Evolutionary conservation across 2,888 invertebrate genomes (phyloP).

Genomic region (Cataglyphis cursor): DNA sequence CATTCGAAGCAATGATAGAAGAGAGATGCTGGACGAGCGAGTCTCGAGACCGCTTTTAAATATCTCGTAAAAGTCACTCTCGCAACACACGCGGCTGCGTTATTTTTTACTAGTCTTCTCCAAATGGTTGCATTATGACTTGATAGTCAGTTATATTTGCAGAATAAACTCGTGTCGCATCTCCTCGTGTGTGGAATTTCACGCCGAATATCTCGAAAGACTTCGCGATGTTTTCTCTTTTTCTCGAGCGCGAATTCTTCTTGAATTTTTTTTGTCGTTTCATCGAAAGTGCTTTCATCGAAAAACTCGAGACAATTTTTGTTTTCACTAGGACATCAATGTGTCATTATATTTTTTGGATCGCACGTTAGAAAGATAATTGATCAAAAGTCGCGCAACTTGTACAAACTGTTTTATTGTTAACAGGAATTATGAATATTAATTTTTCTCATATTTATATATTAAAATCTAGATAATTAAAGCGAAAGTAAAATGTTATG

Average conservation of each 20-base stretch:
- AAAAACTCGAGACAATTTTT: neutral
- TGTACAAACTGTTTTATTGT: neutral
- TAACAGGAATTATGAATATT: neutral
- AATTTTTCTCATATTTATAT: neutral
- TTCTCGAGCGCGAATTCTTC: neutral
- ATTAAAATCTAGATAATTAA: slow-evolving; percentile 1
- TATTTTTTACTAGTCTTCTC: slow-evolving; percentile 33
- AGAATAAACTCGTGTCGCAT: slow-evolving; percentile 1
- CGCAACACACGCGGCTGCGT: slow-evolving; percentile 25
- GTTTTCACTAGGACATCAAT: neutral
- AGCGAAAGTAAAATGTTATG: neutral
- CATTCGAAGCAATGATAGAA: slow-evolving; percentile 34
- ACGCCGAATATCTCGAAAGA: neutral
- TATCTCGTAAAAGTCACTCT: slow-evolving; percentile 52
- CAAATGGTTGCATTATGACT: slow-evolving; percentile 57
- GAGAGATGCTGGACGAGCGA: slow-evolving; percentile 30
- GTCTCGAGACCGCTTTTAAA: slow-evolving; percentile 42
- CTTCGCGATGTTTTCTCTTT: slow-evolving; percentile 9
- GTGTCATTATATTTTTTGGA: neutral
- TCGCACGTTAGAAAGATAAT: neutral
- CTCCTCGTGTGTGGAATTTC: neutral
- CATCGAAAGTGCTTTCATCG: neutral
- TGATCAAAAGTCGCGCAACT: neutral
- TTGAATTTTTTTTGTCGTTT: neutral
- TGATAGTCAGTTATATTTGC: slow-evolving; percentile 47